Evolutionary conservation across 1,140 invertebrate genomes (phyloP), one percentile per base, ranked within the genome.

Genomic region (Euglossa dilemma): DNA sequence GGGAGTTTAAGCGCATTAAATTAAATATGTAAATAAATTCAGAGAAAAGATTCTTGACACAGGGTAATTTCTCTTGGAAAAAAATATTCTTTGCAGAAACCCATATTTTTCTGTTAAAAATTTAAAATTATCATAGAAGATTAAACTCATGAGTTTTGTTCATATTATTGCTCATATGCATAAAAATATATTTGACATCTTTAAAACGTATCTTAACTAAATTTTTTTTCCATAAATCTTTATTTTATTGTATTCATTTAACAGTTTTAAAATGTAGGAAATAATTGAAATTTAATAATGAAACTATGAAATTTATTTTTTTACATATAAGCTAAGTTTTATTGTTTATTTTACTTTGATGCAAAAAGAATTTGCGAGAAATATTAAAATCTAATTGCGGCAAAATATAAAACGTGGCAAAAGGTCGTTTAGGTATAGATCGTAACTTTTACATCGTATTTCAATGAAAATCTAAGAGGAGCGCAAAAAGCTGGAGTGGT

Each of bases 141-240:
- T 75, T 43, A 54, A 66, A 56, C 64, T 81, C 59, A 47, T 74
- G 50, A 45, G 45, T 74, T 64, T 14, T 80, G 70, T 50, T 80
- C 36, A 28, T 64, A 9, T 61, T 1, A 36, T 36, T 36, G 36
- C 36, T 36, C 4, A 36, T 36, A 36, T 71, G 67, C 67, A 71
- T 80, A 36, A 56, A 52, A 36, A 43, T 80, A 47, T 18, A 56
- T 75, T 57, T 25, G 1, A 0, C 5, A 54, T 47, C 25, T 57
- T 57, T 56, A 36, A 71, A 72, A 52, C 20, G 20, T 61, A 73
- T 25, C 47, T 36, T 23, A 52, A 47, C 18, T 16, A 23, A 25
- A 28, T 28, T 80, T 23, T 75, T 23, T 80, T 74, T 25, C 28
- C 0, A 23, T 67, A 25, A 67, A 81, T 20, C 50, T 59, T 69